Base-by-base conservation (phyloP, 2,888 invertebrate genomes). In the Drosophila greeni region DNA sequence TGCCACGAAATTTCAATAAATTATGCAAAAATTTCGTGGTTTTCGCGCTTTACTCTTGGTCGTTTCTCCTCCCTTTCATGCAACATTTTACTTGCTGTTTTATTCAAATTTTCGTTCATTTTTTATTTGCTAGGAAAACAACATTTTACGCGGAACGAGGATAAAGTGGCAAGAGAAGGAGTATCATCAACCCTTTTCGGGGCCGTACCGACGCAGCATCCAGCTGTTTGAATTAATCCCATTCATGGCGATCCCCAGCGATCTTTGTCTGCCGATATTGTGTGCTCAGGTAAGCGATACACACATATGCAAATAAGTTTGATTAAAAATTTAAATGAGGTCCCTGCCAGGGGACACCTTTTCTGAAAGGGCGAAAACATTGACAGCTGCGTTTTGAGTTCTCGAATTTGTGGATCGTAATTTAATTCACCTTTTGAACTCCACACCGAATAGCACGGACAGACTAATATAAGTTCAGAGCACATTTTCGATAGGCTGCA, bases 11-110 rank as follows among this genome's bases (percentile, higher is more conserved):
- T 85, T 81, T 81, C 75, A 82, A 82, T 85, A 82, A 82, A 82
- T 85, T 82, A 82, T 82, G 81, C 85, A 82, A 69, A 81, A 73
- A 81, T 71, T 85, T 85, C 67, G 85, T 72, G 81, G 81, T 85
- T 85, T 81, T 82, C 74, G 74, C 81, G 83, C 84, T 81, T 74
- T 77, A 69, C 48, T 55, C 42, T 31, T 34, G 31, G 16, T 14
- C n/a, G 33, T 43, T 37, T 42, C 37, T 37, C 16, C 23, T 42
- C 26, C 37, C 37, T 33, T 37, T 52, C 33, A 33, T 53, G 47
- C 37, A 64, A 66, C 73, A 68, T 75, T 84, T 80, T 72, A 58
- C 68, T 68, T 66, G 83, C 69, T 68, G 70, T 81, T 81, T 83
- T 83, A 78, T 81, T 83, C 74, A 81, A 85, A 85, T 80, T 84